These are phyloP conservation scores for Shinisaurus crocodilurus DNA, from an alignment of 2,113 vertebrate genomes.

Conservation along the genomic window DNA sequence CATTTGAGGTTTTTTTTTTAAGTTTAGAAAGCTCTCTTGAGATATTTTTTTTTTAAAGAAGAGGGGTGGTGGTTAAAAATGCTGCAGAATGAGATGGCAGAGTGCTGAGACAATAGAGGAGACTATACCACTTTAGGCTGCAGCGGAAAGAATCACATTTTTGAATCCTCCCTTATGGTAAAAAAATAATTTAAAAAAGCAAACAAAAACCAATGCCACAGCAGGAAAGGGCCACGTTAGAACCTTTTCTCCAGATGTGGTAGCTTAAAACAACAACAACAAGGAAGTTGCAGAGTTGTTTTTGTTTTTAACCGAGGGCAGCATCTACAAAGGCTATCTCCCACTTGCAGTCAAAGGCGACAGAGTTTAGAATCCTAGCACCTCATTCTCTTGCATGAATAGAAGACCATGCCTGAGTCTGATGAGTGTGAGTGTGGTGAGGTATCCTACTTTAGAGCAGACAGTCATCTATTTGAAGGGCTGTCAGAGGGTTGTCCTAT, in stretches of 20 bases:
- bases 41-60: background rate
- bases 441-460: too few species aligned
- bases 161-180: background rate
- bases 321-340: background rate
- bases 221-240: background rate
- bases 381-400: background rate
- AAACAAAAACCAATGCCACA: background rate
- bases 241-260: background rate
- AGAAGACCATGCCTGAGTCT: background rate
- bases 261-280: background rate
- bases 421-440: too few species aligned
- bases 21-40: background rate
- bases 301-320: background rate
- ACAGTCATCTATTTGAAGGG: too few species aligned
- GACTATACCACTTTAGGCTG: background rate
- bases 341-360: background rate
- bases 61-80: too few species aligned
- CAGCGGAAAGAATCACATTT: background rate
- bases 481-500: too few species aligned
- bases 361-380: background rate
- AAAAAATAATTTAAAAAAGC: too few species aligned
- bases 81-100: background rate
- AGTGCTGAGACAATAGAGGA: background rate
- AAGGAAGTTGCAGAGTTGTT: too few species aligned
- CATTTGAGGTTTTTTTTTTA: background rate